Evolutionary conservation across 1,140 invertebrate species (phyloP).

Genomic region (Homarus americanus): DNA sequence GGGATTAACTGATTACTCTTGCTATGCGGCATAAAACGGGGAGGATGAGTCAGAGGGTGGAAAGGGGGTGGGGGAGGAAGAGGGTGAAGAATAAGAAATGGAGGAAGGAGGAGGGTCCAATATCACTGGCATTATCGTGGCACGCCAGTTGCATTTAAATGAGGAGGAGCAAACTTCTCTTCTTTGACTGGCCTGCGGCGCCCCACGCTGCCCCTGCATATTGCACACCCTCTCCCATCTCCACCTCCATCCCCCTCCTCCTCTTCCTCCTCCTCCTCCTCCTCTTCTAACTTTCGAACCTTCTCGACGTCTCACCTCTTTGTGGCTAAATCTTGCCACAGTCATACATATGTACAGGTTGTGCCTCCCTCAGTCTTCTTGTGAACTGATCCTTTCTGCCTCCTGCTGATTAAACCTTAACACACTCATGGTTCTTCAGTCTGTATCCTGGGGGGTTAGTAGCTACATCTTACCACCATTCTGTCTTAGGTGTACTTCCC

Average conservation of each 20-base stretch:
- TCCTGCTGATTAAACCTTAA: not conserved
- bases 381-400: not conserved
- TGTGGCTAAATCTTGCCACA: not conserved
- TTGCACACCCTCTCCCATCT: not conserved
- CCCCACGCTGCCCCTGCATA: not conserved
- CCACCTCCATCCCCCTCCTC: not conserved
- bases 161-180: constrained; percentile 29
- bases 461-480: no score
- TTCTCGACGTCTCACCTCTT: not conserved
- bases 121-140: constrained; percentile 12
- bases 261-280: not conserved
- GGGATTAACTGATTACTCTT: no score
- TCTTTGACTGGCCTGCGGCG: not conserved
- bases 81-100: not conserved
- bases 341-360: not conserved
- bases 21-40: no score
- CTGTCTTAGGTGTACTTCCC: no score
- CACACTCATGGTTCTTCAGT: no score
- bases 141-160: constrained; percentile 38
- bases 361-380: not conserved
- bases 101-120: constrained; percentile 28
- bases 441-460: no score
- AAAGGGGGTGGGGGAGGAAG: not conserved
- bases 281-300: not conserved
- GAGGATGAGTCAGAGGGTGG: not conserved